phyloP scores from a whole-genome alignment of 2,888 invertebrate genomes.

The Phragmatobia fuliginosa region DNA sequence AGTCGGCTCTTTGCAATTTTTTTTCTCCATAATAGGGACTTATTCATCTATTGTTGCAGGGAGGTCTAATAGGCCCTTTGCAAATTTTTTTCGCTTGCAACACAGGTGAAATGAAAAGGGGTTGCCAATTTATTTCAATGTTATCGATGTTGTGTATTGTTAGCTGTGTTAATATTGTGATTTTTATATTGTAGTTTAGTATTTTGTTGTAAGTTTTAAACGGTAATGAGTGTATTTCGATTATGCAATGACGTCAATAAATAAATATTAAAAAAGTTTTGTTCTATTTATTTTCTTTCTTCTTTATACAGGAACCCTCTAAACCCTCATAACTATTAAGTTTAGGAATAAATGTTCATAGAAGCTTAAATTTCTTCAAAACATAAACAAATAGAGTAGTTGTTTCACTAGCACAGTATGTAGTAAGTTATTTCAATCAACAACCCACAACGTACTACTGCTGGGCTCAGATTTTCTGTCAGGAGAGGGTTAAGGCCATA shows the following conservation, averaged over 20 bases:
- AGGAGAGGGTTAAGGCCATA: too few species aligned
- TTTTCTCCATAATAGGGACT: constrained; percentile 61
- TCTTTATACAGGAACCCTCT: background rate
- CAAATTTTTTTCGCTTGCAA: constrained; percentile 65
- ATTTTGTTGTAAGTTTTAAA: constrained; percentile 26
- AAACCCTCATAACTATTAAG: too few species aligned
- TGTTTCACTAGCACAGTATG: too few species aligned
- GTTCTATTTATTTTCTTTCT: background rate
- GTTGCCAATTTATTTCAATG: constrained; percentile 55
- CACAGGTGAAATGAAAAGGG: constrained; percentile 71
- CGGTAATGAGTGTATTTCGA: constrained; percentile 1
- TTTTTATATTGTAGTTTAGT: constrained; percentile 26
- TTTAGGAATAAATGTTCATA: too few species aligned
- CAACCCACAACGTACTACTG: too few species aligned
- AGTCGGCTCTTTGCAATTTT: constrained; percentile 71
- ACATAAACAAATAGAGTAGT: too few species aligned
- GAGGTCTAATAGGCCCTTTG: constrained; percentile 69
- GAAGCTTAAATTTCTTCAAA: too few species aligned
- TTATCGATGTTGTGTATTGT: constrained; percentile 42
- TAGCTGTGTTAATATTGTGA: constrained; percentile 47
- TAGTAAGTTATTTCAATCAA: too few species aligned
- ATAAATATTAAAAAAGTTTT: background rate
- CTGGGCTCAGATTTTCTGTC: too few species aligned
- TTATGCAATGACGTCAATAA: background rate
- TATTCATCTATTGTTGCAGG: constrained; percentile 74